Evolutionary conservation across 2,797 vertebrate genomes (phyloP).

Genomic region (Liparis tanakae): DNA sequence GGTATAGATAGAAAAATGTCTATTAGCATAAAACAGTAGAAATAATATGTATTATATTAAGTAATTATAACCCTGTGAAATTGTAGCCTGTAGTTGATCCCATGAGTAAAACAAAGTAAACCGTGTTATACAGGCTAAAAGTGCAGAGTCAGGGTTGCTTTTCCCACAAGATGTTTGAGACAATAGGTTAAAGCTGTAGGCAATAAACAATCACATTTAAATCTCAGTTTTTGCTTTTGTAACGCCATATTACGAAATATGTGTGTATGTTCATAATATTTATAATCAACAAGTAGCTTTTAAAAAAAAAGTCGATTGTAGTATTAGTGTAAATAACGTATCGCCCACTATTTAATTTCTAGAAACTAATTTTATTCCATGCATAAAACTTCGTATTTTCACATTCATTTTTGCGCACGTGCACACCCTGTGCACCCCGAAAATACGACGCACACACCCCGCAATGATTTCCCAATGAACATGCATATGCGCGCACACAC

Average conservation of each 20-base stretch:
- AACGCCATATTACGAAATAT: neutral
- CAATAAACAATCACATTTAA: conserved; percentile 19
- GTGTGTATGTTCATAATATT: neutral
- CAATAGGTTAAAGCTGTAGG: conserved; percentile 17
- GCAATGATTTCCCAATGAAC: neutral
- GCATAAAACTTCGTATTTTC: neutral
- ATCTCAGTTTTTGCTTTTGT: neutral
- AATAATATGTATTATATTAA: neutral
- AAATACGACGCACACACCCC: neutral
- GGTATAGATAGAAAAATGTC: neutral
- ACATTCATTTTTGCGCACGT: neutral
- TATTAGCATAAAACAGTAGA: neutral
- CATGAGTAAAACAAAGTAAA: conserved; percentile 42
- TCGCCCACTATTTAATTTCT: neutral
- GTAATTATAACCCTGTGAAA: conserved; percentile 8
- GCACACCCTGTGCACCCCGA: neutral
- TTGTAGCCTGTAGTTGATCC: conserved; percentile 25
- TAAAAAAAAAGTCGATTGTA: neutral
- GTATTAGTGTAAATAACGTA: conserved; percentile 1
- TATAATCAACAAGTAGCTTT: conserved; percentile 44
- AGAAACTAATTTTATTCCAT: neutral
- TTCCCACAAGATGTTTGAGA: conserved; percentile 54
- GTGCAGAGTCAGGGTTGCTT: conserved; percentile 63
- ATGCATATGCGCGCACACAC: neutral
- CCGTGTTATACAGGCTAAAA: conserved; percentile 43